Base-by-base conservation (phyloP, 2,888 invertebrate species). In the Drosophila kanekoi region DNA sequence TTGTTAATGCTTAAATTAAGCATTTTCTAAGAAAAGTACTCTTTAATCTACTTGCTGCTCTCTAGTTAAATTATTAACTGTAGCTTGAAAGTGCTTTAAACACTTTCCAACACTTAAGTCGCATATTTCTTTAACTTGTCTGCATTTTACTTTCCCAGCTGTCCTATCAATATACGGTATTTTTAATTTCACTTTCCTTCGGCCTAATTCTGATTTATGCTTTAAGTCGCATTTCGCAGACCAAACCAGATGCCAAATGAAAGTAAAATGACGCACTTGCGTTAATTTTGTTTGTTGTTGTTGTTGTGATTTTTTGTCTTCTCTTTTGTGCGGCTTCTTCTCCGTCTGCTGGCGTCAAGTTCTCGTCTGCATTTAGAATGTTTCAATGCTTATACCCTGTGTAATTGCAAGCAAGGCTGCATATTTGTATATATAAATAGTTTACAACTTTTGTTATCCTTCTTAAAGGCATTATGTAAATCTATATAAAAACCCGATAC, bases 251-350 rank as follows among this genome's bases (percentile, higher is more conserved):
- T 16, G 32, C 1, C 45, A 38, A 51, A 73, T 28, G 60, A 73
- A 73, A 69, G 69, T 69, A 43, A 72, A 56, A 43, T 98, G 88
- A 44, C 20, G 48, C 13, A 49, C 11, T 52, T 32, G 33, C 14
- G n/a, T 47, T 59, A 33, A 47, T 35, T 16, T 14, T 10, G 20
- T 23, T 54, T 53, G 9, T 16, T 56, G 38, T 23, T 53, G 9
- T n/a, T 23, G 38, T 23, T 53, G 9, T n/a, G 18, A 11, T 45
- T 54, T 48, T 35, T n/a, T 47, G 18, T 20, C 28, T 18, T 44
- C 18, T 51, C 52, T 20, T 41, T 18, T 23, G 40, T 58, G 23
- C 8, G 10, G 14, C 4, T 38, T 44, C 51, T 33, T 53, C 5
- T 3, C 16, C 13, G 23, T 18, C 10, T 44, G 43, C n/a, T 58